These are phyloP conservation scores for Tupiocoris notatus DNA, from an alignment of 2,888 invertebrate genomes.

Conservation along the genomic window DNA sequence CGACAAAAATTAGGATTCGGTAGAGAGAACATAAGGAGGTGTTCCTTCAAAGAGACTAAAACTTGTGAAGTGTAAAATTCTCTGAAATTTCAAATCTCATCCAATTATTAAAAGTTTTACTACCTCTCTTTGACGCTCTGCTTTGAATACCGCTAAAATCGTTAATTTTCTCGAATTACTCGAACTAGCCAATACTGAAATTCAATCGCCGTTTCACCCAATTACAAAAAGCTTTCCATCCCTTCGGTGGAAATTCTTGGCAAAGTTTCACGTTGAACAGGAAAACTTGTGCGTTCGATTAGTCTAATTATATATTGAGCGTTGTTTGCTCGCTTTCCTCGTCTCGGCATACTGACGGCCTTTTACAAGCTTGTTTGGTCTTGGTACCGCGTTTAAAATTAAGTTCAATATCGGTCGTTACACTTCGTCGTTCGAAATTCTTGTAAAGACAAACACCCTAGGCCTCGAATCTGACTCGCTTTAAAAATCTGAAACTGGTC, in stretches of 20 bases:
- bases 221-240: too few species aligned
- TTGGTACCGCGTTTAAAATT: background rate
- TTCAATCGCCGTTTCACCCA: too few species aligned
- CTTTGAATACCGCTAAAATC: too few species aligned
- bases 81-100: too few species aligned
- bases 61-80: too few species aligned
- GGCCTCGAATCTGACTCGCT: background rate
- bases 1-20: too few species aligned
- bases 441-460: background rate
- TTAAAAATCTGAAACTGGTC: background rate
- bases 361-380: background rate
- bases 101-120: too few species aligned
- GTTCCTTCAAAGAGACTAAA: too few species aligned
- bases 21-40: too few species aligned
- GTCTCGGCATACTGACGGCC: background rate
- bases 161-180: too few species aligned
- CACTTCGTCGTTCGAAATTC: background rate
- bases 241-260: background rate
- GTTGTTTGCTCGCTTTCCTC: background rate
- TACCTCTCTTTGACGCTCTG: background rate
- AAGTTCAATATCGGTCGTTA: background rate
- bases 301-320: background rate
- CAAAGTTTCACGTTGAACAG: background rate
- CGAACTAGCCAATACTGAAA: too few species aligned
- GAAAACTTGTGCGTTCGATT: background rate